Base-by-base conservation (phyloP, 2,113 vertebrate genomes). In the Hystrix cristata region DNA sequence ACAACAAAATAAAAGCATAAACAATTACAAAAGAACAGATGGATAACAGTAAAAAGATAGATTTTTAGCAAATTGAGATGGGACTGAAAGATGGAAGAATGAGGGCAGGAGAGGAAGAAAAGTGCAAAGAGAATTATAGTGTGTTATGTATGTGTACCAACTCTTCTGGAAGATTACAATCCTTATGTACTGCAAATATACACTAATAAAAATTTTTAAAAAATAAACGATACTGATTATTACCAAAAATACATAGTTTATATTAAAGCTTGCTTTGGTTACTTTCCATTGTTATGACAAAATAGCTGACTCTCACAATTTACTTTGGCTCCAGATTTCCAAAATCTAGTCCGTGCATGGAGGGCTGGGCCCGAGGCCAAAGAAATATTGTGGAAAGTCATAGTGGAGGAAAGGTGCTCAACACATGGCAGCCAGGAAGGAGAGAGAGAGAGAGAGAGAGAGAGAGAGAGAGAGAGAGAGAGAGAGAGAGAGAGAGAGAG, bases 401-500 rank as follows among this genome's bases (percentile, higher is more conserved):
- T 13, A 48, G 13, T 48, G 12, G 25, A 76, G 48, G 10, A 27
- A 76, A 76, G 5, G 43, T 15, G 2, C 72, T 51, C 25, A 48
- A 29, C 0, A 5, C 13, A 8, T 76, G 23, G 16, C 27, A 12
- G 27, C 5, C 19, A 43, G 12, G 46, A 48, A 48, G 5, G 3
- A 25, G 25, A 25, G 12, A 74, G 11, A 46, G 69, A 46, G 19
- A 72, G 2, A 12, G 21, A 31, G 0, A 5, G 29, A 15, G 15
- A 5, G 29, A 6, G 15, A 29, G 29, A 65, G 4, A 15, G 64
- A 65, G 0, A 34, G 64, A 65, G 64, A 46, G 19, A 72, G 2
- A 12, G 21, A 31, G 0, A 5, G 29, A 15, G 15, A 5, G 29
- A 6, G 15, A 29, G 29, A 65, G 4, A 15, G 64, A 65, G 0